Conservation (phyloP, 2,113 vertebrate species). For the Gopherus evgoodei region DNA sequence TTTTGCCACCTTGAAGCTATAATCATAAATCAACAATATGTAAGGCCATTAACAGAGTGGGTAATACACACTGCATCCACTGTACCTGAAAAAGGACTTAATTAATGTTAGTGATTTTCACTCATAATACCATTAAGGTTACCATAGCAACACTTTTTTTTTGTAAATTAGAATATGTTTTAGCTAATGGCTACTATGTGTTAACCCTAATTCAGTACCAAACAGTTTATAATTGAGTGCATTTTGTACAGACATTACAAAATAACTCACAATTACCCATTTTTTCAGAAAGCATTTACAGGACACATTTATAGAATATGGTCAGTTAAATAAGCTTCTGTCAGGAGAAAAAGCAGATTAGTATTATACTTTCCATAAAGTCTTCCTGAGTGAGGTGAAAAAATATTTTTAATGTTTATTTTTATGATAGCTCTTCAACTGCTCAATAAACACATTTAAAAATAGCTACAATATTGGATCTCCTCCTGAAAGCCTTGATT, state of each 20-base stretch:
- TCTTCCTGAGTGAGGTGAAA: background rate
- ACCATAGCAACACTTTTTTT: background rate
- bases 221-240: background rate
- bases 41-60: background rate
- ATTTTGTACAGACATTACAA: background rate
- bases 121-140: background rate
- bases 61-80: accelerated
- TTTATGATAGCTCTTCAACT: background rate
- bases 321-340: background rate
- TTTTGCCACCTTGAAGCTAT: background rate
- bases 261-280: background rate
- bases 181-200: background rate
- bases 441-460: background rate
- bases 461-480: background rate
- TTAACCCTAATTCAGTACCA: background rate
- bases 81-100: background rate
- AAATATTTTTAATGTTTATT: background rate
- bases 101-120: background rate
- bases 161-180: background rate
- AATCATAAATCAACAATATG: background rate
- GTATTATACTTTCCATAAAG: background rate
- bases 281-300: background rate
- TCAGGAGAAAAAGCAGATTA: accelerated
- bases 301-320: background rate
- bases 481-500: background rate